Evolutionary conservation across 2,797 vertebrate species (phyloP).

Genomic region (Perodicticus potto): DNA sequence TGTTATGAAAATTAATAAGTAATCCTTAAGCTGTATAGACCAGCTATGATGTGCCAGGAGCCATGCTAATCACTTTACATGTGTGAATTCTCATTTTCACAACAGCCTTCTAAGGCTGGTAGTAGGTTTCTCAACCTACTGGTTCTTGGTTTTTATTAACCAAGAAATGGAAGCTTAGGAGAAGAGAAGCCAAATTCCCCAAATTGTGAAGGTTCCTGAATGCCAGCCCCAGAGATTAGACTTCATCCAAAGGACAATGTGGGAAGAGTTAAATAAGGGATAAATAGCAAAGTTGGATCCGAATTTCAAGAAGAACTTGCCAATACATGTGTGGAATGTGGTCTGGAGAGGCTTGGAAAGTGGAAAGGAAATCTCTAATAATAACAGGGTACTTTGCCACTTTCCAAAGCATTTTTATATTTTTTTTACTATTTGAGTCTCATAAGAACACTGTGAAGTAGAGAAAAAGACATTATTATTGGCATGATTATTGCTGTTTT

Average conservation of each 20-base stretch:
- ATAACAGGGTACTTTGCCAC: not conserved
- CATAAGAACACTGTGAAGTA: constrained; percentile 25
- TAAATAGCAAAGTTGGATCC: not conserved
- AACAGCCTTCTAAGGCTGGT: not conserved
- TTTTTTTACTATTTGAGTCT: constrained; percentile 44
- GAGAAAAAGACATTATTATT: constrained; percentile 40
- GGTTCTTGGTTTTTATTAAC: constrained; percentile 38
- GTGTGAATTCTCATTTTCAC: constrained; percentile 40
- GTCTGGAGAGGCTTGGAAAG: constrained; percentile 10
- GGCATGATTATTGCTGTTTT: not conserved
- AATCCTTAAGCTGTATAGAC: not conserved
- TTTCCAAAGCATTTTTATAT: constrained; percentile 52
- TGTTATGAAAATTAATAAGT: constrained; percentile 22
- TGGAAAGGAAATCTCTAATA: not conserved
- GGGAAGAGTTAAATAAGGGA: not conserved
- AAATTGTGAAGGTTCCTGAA: not conserved
- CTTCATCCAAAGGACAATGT: constrained; percentile 4
- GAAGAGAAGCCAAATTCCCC: not conserved
- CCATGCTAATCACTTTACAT: not conserved
- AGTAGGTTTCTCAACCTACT: not conserved
- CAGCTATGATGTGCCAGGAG: not conserved
- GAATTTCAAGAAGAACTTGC: constrained; percentile 56
- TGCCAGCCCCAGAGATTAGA: not conserved
- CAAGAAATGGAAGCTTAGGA: constrained; percentile 43
- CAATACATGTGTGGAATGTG: not conserved